Base-by-base conservation (phyloP, 1,140 invertebrate species). In the Zaprionus inermis region DNA sequence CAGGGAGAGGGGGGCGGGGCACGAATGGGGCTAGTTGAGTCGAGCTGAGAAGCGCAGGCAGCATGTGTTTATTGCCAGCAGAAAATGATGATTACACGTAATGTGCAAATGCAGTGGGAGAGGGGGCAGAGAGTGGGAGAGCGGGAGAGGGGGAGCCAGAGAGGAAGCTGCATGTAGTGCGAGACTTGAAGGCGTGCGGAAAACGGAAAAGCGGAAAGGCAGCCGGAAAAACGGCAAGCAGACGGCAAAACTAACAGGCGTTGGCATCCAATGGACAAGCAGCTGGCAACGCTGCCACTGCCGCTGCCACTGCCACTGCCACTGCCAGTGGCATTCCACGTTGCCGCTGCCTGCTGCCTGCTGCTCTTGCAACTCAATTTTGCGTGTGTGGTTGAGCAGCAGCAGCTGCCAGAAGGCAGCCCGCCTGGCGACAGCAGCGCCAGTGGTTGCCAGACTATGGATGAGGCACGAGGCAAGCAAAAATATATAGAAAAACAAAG, bases 21-120 rank as follows among this genome's bases (percentile, higher is more conserved):
- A 10, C n/a, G n/a, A 55, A 10, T 22, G 24, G 10, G 60, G 44
- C 41, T 67, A 77, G 66, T 70, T 56, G 72, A 66, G 66, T 70
- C 44, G 72, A 66, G 71, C 44, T 75, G 79, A 64, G 58, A 2
- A 88, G 66, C 76, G 30, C 30, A 32, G 76, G 71, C 83, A 88
- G 83, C 83, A 86, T 86, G 83, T 86, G 83, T 88, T 88, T 88
- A 88, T 89, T 88, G 83, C 83, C 84, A 89, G 84, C 79, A 83
- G 80, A 88, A 89, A 88, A 89, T 88, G 83, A 88, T 88, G 83
- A 88, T 88, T 88, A 88, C 74, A 89, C 84, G 80, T 88, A 89
- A 88, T 88, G 83, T 88, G 80, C 55, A 83, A 83, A 76, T 49
- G 61, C 69, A 56, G 49, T 54, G 64, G 12, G 22, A 18, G 24